Percentiles rank a stretch among this genome's conserved stretches.
These are phyloP conservation scores for Molorchus minor DNA, from an alignment of 2,888 invertebrate species.

Conservation along the genomic window DNA sequence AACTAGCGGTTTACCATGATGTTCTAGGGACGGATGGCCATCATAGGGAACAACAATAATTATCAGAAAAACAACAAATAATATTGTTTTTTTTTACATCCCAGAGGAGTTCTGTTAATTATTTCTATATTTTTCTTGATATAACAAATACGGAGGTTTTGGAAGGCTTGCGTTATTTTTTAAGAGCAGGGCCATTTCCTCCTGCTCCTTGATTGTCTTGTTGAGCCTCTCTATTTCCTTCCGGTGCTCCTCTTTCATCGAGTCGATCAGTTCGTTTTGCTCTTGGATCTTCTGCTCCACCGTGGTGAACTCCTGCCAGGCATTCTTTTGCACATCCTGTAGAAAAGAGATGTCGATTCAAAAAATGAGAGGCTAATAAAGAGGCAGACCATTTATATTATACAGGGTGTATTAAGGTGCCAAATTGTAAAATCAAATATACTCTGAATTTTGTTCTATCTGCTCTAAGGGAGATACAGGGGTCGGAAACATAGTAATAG, in stretches of 20 bases:
- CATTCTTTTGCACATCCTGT: slow-evolving; percentile 65
- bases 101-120: too few species aligned
- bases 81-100: too few species aligned
- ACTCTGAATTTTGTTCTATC: too few species aligned
- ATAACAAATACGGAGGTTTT: slow-evolving; percentile 55
- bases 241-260: slow-evolving; percentile 64
- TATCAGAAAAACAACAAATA: too few species aligned
- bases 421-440: too few species aligned
- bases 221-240: slow-evolving; percentile 63
- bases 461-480: too few species aligned
- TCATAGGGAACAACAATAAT: too few species aligned
- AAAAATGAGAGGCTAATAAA: not conserved
- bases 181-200: slow-evolving; percentile 56
- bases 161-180: slow-evolving; percentile 54
- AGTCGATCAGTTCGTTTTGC: slow-evolving; percentile 62
- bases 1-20: too few species aligned
- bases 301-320: slow-evolving; percentile 65
- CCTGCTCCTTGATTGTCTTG: slow-evolving; percentile 62
- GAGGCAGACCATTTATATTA: not conserved
- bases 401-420: not conserved
- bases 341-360: slow-evolving; percentile 34
- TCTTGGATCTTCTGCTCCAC: slow-evolving; percentile 65
- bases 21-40: too few species aligned
- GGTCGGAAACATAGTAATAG: too few species aligned
- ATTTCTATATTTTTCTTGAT: slow-evolving; percentile 57